Base-by-base conservation (phyloP, 2,888 invertebrate genomes). In the Tachystola acroxantha region DNA sequence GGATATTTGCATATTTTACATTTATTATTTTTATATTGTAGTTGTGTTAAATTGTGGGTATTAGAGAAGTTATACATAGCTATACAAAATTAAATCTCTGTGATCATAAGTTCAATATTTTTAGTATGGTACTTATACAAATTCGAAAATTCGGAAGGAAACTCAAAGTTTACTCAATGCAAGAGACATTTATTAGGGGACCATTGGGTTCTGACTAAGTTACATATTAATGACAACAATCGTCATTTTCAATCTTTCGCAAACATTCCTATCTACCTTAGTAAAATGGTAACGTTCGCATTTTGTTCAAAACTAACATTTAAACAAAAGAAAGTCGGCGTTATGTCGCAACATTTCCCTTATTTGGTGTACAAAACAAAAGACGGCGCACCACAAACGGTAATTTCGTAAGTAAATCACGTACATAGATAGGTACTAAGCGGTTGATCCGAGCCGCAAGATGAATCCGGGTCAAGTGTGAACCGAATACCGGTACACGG, bases 401-500 rank as follows among this genome's bases (percentile, higher is more conserved):
- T 33, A 26, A 38, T 33, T 39, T 41, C 40, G 39, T 32, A 57
- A 54, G 53, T 50, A 52, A 46, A 47, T 42, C 43, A 45, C 44
- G 27, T 24, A 20, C 24, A 27, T 25, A 36, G 31, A 46, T 34
- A 45, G 40, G 36, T 47, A 46, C 50, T 42, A 46, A 46, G 46
- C 48, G 46, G 44, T 46, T 46, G 45, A 45, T 46, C 40, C 45
- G 22, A 14, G 2, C 28, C 33, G 26, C 34, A 25, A 48, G 42
- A 47, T 50, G 48, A 48, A 64, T 59, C 49, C 57, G 56, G 64
- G 64, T 65, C 61, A 58, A 55, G 54, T 65, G 64, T 66, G 63
- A 57, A 57, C 53, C 44, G 53, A 56, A 61, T 57, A 65, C 66
- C 71, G 59, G 64, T 64, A 63, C 56, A 48, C 46, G 39, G 58